Evolutionary conservation across 2,888 invertebrate species (phyloP), one percentile per base, ranked within the genome.

Genomic region (Acleris laterana): DNA sequence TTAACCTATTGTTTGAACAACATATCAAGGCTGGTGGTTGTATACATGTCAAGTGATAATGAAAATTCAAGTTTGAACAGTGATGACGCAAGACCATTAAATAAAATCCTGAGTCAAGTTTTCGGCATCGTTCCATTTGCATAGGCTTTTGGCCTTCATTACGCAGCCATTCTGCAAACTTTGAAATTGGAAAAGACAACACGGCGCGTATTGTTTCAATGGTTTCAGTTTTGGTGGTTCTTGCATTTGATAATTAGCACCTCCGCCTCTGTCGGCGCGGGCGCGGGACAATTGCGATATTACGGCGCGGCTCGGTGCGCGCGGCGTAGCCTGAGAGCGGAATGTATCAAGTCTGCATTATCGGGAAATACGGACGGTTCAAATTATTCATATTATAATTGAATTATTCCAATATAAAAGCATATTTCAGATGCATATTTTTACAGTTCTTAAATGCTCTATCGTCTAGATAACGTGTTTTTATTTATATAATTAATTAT

Each of bases 1-100:
- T 90, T 91, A 83, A 87, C 78, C 89, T 88, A 90, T 92, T 92
- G 92, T 93, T 93, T 92, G 92, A 87, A 85, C 88, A 90, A 90
- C 86, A 87, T 91, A 93, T 93, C 90, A 93, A 93, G 92, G 92
- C 87, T 92, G 83, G 78, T 83, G 85, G 87, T 85, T 86, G 87
- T 87, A 91, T 89, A 90, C 88, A 85, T 81, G 84, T 84, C 84
- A 90, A 87, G 93, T 92, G 93, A 93, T 92, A 93, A 93, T 93
- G 90, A 92, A 93, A 92, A 89, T 90, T 91, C 92, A 93, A 92
- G 93, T 93, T 92, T 91, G 88, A 88, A 91, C 85, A 84, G 80
- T 83, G 85, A 91, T 93, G 93, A 92, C 92, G 93, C 90, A 93
- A 93, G 87, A 88, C 91, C 90, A 90, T 92, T 92, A 92, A 92